Conservation (phyloP, 2,113 vertebrate genomes). For the Centropus bengalensis region DNA sequence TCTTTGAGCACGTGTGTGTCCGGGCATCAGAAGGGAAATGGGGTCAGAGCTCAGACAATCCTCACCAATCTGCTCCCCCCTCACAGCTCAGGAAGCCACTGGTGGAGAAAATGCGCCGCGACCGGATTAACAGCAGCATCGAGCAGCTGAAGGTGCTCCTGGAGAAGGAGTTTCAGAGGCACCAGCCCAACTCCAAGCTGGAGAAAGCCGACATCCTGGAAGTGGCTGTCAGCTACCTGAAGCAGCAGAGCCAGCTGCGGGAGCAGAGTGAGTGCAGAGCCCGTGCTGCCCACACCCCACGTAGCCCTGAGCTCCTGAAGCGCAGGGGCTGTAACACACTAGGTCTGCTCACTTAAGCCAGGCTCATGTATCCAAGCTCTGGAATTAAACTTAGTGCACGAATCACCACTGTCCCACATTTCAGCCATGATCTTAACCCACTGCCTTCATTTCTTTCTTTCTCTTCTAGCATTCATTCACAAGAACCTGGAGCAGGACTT, state of each 20-base stretch:
- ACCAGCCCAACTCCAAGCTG: constrained; percentile 86
- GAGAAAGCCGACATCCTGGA: constrained; percentile 88
- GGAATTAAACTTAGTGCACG: neutral
- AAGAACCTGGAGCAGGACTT: constrained; percentile 69
- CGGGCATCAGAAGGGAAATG: neutral
- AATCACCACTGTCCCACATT: neutral
- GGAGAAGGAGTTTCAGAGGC: constrained; percentile 86
- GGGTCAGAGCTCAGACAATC: neutral
- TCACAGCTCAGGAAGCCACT: constrained; percentile 85
- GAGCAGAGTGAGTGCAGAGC: constrained; percentile 38
- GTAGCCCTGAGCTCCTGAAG: neutral
- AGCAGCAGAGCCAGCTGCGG: constrained; percentile 73
- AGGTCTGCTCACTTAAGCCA: neutral
- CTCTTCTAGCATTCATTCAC: neutral
- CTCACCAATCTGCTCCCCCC: neutral
- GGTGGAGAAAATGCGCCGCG: constrained; percentile 89
- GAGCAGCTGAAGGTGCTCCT: constrained; percentile 80
- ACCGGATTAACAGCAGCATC: constrained; percentile 83
- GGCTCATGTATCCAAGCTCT: neutral
- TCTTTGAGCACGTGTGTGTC: neutral
- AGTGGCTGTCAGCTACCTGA: constrained; percentile 87
- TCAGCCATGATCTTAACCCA: neutral
- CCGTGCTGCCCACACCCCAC: too few relatives aligned
- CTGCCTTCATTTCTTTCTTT: neutral
- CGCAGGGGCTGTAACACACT: neutral